These are phyloP conservation scores for Rachycentron canadum DNA, from an alignment of 2,797 vertebrate species.

Conservation along the genomic window DNA sequence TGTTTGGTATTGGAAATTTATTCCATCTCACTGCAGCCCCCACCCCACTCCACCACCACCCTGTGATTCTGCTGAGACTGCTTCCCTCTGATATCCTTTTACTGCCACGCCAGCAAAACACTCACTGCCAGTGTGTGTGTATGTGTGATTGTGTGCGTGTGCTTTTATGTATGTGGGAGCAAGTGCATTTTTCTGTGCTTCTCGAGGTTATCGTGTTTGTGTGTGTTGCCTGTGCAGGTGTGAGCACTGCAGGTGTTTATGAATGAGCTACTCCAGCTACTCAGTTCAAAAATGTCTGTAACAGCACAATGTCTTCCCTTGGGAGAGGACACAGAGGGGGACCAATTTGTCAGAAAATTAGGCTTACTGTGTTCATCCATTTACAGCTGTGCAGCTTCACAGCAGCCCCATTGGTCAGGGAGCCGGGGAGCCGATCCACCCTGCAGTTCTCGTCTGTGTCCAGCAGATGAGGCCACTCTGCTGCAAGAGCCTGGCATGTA, in stretches of 20 bases:
- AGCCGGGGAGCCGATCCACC: background rate
- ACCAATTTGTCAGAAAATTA: slow-evolving; percentile 51
- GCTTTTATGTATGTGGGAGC: background rate
- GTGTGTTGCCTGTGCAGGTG: slow-evolving; percentile 26
- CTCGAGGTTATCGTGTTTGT: background rate
- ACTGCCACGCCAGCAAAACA: slow-evolving; percentile 81
- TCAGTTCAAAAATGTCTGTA: slow-evolving; percentile 6
- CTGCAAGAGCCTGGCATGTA: background rate
- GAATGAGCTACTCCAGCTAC: slow-evolving; percentile 32
- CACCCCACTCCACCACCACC: slow-evolving; percentile 6
- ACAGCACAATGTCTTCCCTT: slow-evolving; percentile 17
- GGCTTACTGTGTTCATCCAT: slow-evolving; percentile 35
- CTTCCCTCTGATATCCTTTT: slow-evolving; percentile 76
- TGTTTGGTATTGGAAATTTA: slow-evolving; percentile 69
- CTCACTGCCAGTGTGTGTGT: slow-evolving; percentile 42
- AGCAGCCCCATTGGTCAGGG: slow-evolving; percentile 9
- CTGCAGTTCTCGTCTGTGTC: slow-evolving; percentile 20
- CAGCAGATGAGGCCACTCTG: slow-evolving; percentile 61
- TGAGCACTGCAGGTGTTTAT: slow-evolving; percentile 51
- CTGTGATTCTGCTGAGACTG: slow-evolving; percentile 79
- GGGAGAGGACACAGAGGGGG: slow-evolving; percentile 34
- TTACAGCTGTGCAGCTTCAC: slow-evolving; percentile 38
- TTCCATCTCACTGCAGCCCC: slow-evolving; percentile 64
- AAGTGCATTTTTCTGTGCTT: slow-evolving; percentile 11
- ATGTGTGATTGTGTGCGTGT: slow-evolving; percentile 1